Evolutionary conservation across 1,140 invertebrate genomes (phyloP).

Genomic region (Pseudomyrmex flavicornis): DNA sequence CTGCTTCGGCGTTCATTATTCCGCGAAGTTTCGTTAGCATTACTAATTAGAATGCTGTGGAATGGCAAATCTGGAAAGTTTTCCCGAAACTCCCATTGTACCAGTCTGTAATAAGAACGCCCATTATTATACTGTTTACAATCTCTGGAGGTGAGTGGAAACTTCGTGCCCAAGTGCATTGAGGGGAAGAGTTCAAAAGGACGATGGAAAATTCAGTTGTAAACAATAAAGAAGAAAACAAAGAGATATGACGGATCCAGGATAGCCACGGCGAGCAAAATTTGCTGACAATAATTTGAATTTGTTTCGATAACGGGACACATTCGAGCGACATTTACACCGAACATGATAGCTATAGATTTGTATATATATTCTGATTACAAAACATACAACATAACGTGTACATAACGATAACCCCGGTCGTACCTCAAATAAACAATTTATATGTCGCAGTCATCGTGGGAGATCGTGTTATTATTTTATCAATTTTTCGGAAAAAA

Average conservation of each 20-base stretch:
- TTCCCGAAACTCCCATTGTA: conserved; percentile 54
- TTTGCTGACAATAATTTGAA: conserved; percentile 8
- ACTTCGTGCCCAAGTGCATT: conserved; percentile 44
- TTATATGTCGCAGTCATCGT: neutral
- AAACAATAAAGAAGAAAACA: conserved; percentile 42
- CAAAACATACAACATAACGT: neutral
- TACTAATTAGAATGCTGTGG: conserved; percentile 68
- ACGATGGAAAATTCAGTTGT: conserved; percentile 41
- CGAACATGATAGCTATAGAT: no score
- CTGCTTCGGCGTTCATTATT: conserved; percentile 68
- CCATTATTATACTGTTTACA: conserved; percentile 74
- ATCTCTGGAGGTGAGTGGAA: conserved; percentile 50
- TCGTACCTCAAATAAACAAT: neutral
- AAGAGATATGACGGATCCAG: neutral
- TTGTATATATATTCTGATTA: neutral
- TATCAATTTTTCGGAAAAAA: conserved; percentile 12
- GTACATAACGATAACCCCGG: neutral
- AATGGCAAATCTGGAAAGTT: conserved; percentile 59
- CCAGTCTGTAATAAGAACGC: conserved; percentile 69
- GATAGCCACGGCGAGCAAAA: neutral
- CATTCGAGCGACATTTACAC: neutral
- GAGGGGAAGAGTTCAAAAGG: conserved; percentile 1
- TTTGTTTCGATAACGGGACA: neutral
- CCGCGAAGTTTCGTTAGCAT: conserved; percentile 71
- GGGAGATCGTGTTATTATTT: neutral